Evolutionary conservation across 1,140 invertebrate genomes (phyloP), one percentile per base, ranked within the genome.

Genomic region (Pteromalus puparum): DNA sequence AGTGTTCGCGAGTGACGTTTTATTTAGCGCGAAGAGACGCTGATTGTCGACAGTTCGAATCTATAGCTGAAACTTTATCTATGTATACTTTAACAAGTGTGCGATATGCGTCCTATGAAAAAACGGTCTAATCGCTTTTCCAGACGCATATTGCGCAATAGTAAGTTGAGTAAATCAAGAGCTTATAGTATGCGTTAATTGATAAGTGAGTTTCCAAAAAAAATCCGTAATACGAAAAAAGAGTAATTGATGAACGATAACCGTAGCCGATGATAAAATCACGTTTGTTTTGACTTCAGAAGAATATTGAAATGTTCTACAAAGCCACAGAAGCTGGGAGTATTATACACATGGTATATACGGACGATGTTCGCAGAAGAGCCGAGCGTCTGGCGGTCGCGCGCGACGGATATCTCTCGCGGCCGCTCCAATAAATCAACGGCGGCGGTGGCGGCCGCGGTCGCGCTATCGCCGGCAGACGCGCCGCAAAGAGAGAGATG

Each of bases 401-500:
- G 65, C 81, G 67, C 67, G 84, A 83, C 86, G 86, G 85, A 87
- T 89, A 89, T 89, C 87, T 87, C 86, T 68, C 28, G 68, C 3
- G 75, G 74, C 82, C 46, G 72, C 67, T 74, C 70, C 87, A 91
- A 91, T 90, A 91, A 91, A 91, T 91, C 89, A 90, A 76, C 82
- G 67, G 24, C 73, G 74, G 30, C 30, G 30, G 30, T 5, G 30
- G 30, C 81, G 86, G 86, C 87, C 53, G 81, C 86, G 87, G 85
- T 84, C 84, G 84, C 85, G 87, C 87, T 90, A 91, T 91, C 90
- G 86, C 88, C 76, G 76, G 83, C 89, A 91, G 89, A 90, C 89
- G 89, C 86, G 87, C 88, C 78, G 84, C 81, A 85, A 81, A 21
- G 46, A 85, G 85, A 86, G 83, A 88, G 86, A 89, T 88, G 85